These are phyloP conservation scores for Alca torda DNA, from an alignment of 2,797 vertebrate species.

Conservation along the genomic window DNA sequence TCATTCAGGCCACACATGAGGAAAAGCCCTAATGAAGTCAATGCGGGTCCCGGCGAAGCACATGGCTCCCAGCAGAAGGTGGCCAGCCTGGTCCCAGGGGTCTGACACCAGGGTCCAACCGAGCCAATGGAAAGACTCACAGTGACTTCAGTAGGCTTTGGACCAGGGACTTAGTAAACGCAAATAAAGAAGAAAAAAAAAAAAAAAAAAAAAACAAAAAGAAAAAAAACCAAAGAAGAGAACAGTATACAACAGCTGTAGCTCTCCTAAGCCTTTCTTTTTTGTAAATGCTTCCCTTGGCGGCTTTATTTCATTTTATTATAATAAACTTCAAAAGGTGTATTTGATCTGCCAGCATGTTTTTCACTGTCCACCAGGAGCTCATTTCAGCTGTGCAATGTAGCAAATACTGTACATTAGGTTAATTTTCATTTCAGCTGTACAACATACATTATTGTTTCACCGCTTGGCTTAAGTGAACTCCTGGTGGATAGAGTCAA, in stretches of 20 bases:
- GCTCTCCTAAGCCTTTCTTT: conserved; percentile 33
- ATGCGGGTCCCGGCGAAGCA: fast-evolving
- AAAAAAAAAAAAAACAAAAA: too few relatives aligned
- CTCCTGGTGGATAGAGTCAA: conserved; percentile 41
- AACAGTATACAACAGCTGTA: conserved; percentile 32
- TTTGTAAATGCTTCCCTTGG: conserved; percentile 41
- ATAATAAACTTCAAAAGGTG: conserved; percentile 58
- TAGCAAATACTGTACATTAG: conserved; percentile 33
- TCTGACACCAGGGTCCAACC: neutral
- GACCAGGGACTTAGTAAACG: neutral
- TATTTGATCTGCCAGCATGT: conserved; percentile 55
- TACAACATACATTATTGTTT: conserved; percentile 29
- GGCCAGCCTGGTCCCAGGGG: neutral
- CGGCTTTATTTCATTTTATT: conserved; percentile 44
- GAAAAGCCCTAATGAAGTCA: neutral
- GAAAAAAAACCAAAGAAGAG: neutral
- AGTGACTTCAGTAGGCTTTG: neutral
- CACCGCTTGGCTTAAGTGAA: conserved; percentile 3
- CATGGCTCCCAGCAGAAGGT: neutral
- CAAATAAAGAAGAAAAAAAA: neutral
- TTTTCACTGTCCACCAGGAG: conserved; percentile 50
- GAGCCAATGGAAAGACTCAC: neutral
- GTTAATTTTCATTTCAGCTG: conserved; percentile 52
- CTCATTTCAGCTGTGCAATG: conserved; percentile 32
- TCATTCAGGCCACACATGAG: neutral